Evolutionary conservation across 2,888 invertebrate species (phyloP), one percentile per base, ranked within the genome.

Genomic region (Tryphoninae sp.): DNA sequence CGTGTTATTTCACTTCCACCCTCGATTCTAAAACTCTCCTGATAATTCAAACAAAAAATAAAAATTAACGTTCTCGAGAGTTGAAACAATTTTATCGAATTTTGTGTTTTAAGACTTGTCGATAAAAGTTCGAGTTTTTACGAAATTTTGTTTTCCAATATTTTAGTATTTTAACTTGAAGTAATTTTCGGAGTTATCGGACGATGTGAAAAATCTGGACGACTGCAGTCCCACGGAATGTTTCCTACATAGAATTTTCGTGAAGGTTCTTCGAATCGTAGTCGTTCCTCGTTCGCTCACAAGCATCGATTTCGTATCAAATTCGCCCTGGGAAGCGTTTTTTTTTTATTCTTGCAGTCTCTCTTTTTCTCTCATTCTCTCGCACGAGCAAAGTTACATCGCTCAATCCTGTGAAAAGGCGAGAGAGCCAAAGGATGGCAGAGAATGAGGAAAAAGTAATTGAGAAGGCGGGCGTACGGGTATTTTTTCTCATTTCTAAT

Each of bases 241-340:
- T 33, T 33, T 33, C 4, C 33, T 33, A 33, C 7, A 6, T 33
- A 6, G 33, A 45, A 45, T 45, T 13, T 13, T 4, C 3, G 13
- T 45, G 45, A 13, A 45, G 45, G 3, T 45, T 45, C 45, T 45
- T 11, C 11, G 23, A 33, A 51, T 69, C 62, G 42, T 13, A 6
- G 23, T 51, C 13, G 13, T 65, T 64, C 23, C 71, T 13, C 26
- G 58, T 19, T 16, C 16, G 55, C 16, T 76, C 61, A 67, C 23
- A 42, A 67, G 65, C 51, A 80, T 80, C 74, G 74, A 75, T 79
- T 79, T 79, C 74, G 16, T 69, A 76, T 69, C 75, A 55, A 78
- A 33, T 59, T 76, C 45, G 13, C 45, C 13, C 45, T 13, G 13
- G 45, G 13, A 55, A 55, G 16, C 7, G 49, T 22, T 19, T 45